Evolutionary conservation across 2,797 vertebrate genomes (phyloP), one percentile per base, ranked within the genome.

Genomic region (Intellagama lesueurii): DNA sequence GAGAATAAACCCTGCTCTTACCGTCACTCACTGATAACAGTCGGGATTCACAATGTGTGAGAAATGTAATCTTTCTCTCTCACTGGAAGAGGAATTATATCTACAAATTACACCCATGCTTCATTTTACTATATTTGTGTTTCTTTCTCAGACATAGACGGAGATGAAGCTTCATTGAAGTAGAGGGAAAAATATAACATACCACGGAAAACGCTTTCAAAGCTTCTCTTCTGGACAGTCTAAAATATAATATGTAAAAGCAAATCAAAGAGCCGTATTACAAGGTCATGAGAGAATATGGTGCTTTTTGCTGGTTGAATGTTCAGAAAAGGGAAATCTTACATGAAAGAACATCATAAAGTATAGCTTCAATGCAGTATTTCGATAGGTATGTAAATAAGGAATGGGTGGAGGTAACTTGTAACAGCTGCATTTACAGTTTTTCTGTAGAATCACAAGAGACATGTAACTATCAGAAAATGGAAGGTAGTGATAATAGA

Each of bases 311-410:
- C 68, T 35, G 26, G 66, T 35, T 91, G 40, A 88, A 30, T 30
- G 56, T 5, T 66, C 70, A 72, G 32, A 47, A 84, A 91, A 88
- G 52, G 89, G 1, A 87, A 78, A 47, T 56, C 17, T 69, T 83
- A 77, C 85, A 77, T n/a, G 49, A 75, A 52, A 91, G 56, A 87
- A 70, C 35, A 35, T 86, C 47, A 66, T 80, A 52, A 83, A 81
- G 79, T 19, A 0, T 44, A 30, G 68, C 86, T 85, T 83, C 82
- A 80, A 72, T 28, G 24, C 64, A 69, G 32, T 44, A 73, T 81
- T 91, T 86, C 4, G 32, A 69, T 70, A 68, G 75, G 5, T 60
- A 30, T 56, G 66, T 88, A 82, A 88, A 85, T 30, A 87, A 66
- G 56, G 66, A 76, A 85, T 8, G 17, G 14, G 14, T 84, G 78